Conservation (phyloP, 2,113 vertebrate genomes). For the Petrocephalus zakoni region DNA sequence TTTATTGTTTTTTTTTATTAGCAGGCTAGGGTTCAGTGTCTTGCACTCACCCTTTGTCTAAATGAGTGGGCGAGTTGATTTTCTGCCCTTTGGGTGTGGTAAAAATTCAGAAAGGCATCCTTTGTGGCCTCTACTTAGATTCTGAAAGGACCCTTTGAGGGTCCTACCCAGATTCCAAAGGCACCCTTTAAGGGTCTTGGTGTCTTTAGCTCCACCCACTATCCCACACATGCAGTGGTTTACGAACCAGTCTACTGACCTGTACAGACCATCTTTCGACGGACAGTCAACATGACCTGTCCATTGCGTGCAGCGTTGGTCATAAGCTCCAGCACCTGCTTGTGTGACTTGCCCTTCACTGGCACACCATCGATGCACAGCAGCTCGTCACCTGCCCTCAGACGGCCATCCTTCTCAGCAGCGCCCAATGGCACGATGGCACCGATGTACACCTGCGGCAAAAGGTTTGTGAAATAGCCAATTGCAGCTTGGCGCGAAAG, state of each 20-base stretch:
- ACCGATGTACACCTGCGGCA: constrained; percentile 86
- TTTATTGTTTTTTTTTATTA: neutral
- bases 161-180: neutral
- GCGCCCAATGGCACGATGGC: constrained; percentile 92
- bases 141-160: neutral
- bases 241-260: constrained; percentile 56
- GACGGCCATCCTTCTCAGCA: constrained; percentile 86
- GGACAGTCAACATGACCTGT: constrained; percentile 86
- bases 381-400: constrained; percentile 86
- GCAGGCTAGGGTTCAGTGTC: neutral
- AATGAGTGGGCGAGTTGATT: neutral
- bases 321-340: constrained; percentile 94
- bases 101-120: neutral
- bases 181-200: neutral
- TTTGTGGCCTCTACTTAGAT: neutral
- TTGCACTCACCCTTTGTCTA: neutral
- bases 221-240: neutral
- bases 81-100: neutral
- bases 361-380: constrained; percentile 89
- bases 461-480: neutral
- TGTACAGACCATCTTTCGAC: constrained; percentile 73
- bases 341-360: constrained; percentile 91
- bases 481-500: neutral
- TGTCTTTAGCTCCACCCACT: neutral
- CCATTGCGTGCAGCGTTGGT: constrained; percentile 90